These are phyloP conservation scores for Meloidogyne hapla DNA, from an alignment of 1,140 invertebrate species.

Conservation along the genomic window DNA sequence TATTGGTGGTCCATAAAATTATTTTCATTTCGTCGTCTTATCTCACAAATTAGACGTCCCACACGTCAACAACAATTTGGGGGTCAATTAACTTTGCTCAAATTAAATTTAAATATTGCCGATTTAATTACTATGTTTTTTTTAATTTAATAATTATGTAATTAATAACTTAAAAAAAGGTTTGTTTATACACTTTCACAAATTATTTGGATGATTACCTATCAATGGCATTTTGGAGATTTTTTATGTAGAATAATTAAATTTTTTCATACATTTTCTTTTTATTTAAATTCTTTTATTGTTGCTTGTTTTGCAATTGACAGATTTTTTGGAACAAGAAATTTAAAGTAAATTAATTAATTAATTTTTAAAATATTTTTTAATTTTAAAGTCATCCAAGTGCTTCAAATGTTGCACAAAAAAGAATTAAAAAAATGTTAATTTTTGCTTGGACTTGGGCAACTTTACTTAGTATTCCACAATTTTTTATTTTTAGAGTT, in stretches of 20 bases:
- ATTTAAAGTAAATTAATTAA: slow-evolving; percentile 53
- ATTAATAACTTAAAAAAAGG: slow-evolving; percentile 9
- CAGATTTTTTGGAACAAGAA: slow-evolving; percentile 56
- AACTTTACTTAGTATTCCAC: slow-evolving; percentile 51
- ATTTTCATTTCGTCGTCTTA: slow-evolving; percentile 46
- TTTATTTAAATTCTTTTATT: slow-evolving; percentile 62
- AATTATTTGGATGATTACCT: slow-evolving; percentile 55
- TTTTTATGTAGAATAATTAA: slow-evolving; percentile 57
- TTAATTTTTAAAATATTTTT: not conserved
- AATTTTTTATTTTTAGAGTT: slow-evolving; percentile 56
- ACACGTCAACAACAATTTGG: not conserved
- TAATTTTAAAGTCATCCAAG: slow-evolving; percentile 43
- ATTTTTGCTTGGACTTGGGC: slow-evolving; percentile 52
- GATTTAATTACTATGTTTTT: slow-evolving; percentile 53
- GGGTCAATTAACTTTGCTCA: slow-evolving; percentile 49
- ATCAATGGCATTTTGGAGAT: slow-evolving; percentile 62
- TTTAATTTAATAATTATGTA: not conserved
- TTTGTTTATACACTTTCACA: slow-evolving; percentile 58
- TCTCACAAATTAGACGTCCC: not conserved
- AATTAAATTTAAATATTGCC: slow-evolving; percentile 57
- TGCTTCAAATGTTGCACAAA: slow-evolving; percentile 46
- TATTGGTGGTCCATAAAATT: slow-evolving; percentile 54
- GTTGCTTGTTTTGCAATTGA: slow-evolving; percentile 62
- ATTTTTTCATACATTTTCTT: slow-evolving; percentile 62
- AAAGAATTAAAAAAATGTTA: slow-evolving; percentile 48